Evolutionary conservation across 1,140 invertebrate genomes (phyloP), one percentile per base, ranked within the genome.

Genomic region (Neodiprion virginianus): DNA sequence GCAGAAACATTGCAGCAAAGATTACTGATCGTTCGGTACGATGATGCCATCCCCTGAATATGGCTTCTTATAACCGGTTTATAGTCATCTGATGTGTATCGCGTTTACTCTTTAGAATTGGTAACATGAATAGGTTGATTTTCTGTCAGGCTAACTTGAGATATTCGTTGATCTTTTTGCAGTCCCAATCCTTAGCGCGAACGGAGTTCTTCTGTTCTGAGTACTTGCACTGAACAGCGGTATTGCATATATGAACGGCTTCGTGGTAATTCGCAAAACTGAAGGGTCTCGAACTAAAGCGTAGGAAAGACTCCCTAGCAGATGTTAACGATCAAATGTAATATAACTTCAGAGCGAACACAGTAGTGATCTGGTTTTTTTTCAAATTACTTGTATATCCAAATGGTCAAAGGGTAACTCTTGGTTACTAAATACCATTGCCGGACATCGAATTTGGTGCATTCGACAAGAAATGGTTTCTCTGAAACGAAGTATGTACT

Each of bases 241-340:
- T 97, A 86, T 98, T 98, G 71, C 96, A 97, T 72, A 98, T 88
- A 87, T 98, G 96, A 79, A 98, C 93, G 0, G 95, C 95, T 87
- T 97, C 96, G 82, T 97, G 93, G 82, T 96, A 94, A 85, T 94
- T 94, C 50, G 92, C 92, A 67, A 97, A 90, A 67, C 92, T 94
- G 86, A 95, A 98, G 72, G 94, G 93, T 85, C 96, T 94, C 0
- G 96, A 96, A 85, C 96, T 97, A 85, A 98, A 98, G 74, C 96
- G 90, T 49, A 98, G 88, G 81, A 98, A 96, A 78, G 95, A 94
- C 81, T 95, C 93, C 82, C 92, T 93, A 75, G 72, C 83, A 82
- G 65, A 77, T 67, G 76, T 47, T 72, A 72, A 77, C 71, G 67
- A 23, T 17, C 65, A 69, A 69, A 14, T 48, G 47, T 71, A 9